Base-by-base conservation (phyloP, 1,140 invertebrate species). In the Atta cephalotes region DNA sequence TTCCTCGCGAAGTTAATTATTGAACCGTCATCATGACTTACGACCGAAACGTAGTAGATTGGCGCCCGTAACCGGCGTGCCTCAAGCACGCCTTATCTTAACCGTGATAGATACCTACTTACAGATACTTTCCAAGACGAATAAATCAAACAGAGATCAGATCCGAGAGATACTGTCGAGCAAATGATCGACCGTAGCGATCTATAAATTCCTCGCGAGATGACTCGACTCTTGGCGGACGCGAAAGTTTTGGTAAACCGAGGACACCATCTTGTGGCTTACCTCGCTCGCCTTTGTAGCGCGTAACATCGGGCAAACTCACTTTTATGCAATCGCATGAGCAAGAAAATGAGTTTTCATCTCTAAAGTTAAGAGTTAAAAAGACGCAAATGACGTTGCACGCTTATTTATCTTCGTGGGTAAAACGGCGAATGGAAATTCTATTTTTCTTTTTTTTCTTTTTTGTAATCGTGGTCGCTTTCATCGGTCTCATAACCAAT, bases 1-100 rank as follows among this genome's bases (percentile, higher is more conserved):
- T 93, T 90, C 79, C 87, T 68, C 89, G 84, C 87, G 66, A 91
- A 93, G 91, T 93, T 95, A 95, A 95, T 95, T 95, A 95, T 95
- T 91, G 93, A 94, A 92, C 92, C 93, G 91, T 95, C 91, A 87
- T 85, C 86, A 84, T 94, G 93, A 95, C 92, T 95, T 95, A 95
- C 93, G 91, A 91, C 86, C 87, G 35, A 90, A 91, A 84, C 60
- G 84, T 56, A 87, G 81, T 72, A 74, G 87, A 92, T 92, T 49
- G 87, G 88, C 78, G 88, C 74, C 28, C 88, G 85, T 78, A 70
- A 74, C 74, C 60, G 65, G 58, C 81, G 80, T 77, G 70, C 51
- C 68, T 77, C 58, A 49, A 63, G 53, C 49, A 78, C 87, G 28
- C 71, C 84, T 90, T 89, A 89, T 89, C 87, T 87, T 66, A 77